Evolutionary conservation across 2,113 vertebrate genomes (phyloP), one percentile per base, ranked within the genome.

Genomic region (Antechinus stuartii): DNA sequence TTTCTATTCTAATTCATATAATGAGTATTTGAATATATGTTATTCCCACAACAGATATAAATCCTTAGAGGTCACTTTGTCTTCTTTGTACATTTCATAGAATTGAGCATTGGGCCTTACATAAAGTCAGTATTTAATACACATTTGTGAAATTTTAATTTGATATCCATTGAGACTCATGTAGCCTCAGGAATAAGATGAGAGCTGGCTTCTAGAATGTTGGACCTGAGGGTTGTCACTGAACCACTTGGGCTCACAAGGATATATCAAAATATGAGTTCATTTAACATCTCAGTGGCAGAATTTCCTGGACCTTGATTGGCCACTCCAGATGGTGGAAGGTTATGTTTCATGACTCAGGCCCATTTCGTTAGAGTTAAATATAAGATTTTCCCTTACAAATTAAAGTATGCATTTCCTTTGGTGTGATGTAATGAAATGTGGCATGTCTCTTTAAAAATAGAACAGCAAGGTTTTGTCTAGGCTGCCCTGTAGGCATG

Each of bases 361-460:
- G 49, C 12, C 2, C 53, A 47, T 42, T 46, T 54, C 16, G 49
- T 55, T 55, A 27, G 89, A 91, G 35, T 94, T 35, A 47, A 76
- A 56, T 9, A 49, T 89, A 90, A 91, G 53, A 19, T 10, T 54
- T 91, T 91, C 42, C 46, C 97, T 93, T 91, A 95, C 76, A 54
- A 23, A 9, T 0, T 91, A 49, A 57, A 97, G 54, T 56, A 92
- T 95, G 55, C 96, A 53, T 98, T 97, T 98, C 93, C 95, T 9
- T 8, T 76, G 47, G 94, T 97, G 97, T 93, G 92, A 96, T 94
- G 94, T 97, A 97, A 98, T 97, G 90, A 96, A 97, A 98, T 53
- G 54, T 95, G 97, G 96, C 97, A 97, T 98, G 95, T 93, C 47
- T 89, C 92, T 97, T 96, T 98, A 98, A 98, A 98, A 98, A 98